A percentile compares a stretch with the other conserved stretches of the same genome.
Evolutionary conservation across 2,797 vertebrate genomes (phyloP).

Genomic region (Tolypeutes matacus): DNA sequence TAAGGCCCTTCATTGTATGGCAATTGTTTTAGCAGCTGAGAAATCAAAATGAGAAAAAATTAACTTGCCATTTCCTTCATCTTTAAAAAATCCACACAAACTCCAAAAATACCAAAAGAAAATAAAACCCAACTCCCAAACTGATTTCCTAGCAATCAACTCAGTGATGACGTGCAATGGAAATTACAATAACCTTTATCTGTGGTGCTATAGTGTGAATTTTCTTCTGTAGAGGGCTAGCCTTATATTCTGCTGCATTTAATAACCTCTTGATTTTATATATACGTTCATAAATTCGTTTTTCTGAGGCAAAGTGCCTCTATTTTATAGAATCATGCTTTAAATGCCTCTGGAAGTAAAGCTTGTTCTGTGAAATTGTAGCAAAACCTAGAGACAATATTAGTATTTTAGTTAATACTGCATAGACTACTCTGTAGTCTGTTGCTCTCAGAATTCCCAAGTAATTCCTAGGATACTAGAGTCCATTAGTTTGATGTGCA

Average conservation of each 20-base stretch:
- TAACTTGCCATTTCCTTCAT: neutral
- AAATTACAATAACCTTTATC: neutral
- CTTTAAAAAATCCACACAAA: neutral
- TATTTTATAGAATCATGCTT: neutral
- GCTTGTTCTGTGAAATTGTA: neutral
- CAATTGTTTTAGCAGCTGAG: no score
- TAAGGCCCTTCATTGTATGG: no score
- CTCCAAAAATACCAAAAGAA: neutral
- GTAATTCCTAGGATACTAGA: neutral
- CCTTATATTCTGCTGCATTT: neutral
- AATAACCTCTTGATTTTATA: slow-evolving; percentile 35
- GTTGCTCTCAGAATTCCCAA: neutral
- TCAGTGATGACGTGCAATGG: neutral
- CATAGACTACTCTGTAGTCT: neutral
- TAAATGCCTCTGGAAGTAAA: slow-evolving; percentile 42
- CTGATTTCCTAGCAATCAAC: neutral
- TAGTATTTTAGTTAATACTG: neutral
- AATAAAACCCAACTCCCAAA: neutral
- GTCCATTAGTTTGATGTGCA: neutral
- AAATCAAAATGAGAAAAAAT: neutral
- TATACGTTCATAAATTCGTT: neutral
- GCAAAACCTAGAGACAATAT: neutral
- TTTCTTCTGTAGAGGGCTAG: neutral
- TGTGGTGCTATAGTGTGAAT: neutral
- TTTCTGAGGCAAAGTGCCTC: neutral